A percentile compares a stretch with the other conserved stretches of the same genome.
phyloP scores from a whole-genome alignment of 2,797 vertebrate species.

The Sardinella longiceps region DNA sequence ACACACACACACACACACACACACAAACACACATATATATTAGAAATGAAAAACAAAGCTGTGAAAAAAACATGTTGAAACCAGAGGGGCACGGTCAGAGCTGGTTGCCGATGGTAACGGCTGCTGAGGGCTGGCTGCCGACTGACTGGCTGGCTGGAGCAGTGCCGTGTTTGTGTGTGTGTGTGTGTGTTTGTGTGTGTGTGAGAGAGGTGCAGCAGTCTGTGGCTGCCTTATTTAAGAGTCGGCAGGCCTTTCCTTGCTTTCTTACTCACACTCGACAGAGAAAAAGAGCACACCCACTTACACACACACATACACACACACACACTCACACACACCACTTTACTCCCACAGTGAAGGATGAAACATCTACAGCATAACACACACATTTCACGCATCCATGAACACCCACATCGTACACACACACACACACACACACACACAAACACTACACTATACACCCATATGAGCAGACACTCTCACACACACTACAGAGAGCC shows the following conservation, averaged over 20 bases:
- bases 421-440: neutral
- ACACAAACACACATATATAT: neutral
- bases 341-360: neutral
- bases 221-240: conserved; percentile 61
- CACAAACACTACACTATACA: neutral
- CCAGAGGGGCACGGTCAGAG: neutral
- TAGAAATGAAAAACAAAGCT: neutral
- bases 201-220: conserved; percentile 37
- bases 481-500: neutral
- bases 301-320: neutral
- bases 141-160: conserved; percentile 22
- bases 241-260: conserved; percentile 57
- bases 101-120: conserved; percentile 47
- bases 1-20: too few species aligned
- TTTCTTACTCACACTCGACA: conserved; percentile 37
- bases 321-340: neutral
- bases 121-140: conserved; percentile 19
- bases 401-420: neutral
- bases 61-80: conserved; percentile 8
- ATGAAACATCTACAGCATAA: neutral
- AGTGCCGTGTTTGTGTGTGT: neutral
- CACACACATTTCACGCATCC: neutral
- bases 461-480: neutral
- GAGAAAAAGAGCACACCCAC: too few species aligned
- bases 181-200: neutral